Evolutionary conservation across 2,888 invertebrate species (phyloP).

Genomic region (Drosophila neonasuta): DNA sequence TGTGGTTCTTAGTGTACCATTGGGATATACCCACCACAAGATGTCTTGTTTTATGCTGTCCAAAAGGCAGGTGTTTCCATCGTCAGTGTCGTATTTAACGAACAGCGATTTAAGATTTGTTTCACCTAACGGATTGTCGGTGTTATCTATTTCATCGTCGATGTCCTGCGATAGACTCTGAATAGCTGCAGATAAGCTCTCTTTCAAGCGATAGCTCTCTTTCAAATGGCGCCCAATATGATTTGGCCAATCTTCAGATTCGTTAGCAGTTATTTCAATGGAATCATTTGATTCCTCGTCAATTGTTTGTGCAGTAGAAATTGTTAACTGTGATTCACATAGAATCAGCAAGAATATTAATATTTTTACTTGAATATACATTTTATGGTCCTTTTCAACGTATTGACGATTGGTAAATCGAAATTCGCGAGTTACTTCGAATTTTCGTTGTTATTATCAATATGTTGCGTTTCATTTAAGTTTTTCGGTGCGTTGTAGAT

Average conservation of each 20-base stretch:
- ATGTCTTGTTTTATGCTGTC: constrained; percentile 69
- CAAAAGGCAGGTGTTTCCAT: constrained; percentile 69
- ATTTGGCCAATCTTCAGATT: not conserved
- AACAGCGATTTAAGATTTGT: constrained; percentile 54
- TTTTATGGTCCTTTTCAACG: constrained; percentile 22
- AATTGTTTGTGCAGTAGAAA: not conserved
- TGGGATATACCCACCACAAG: constrained; percentile 72
- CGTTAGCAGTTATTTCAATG: not conserved
- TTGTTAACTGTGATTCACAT: constrained; percentile 14
- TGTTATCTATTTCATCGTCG: constrained; percentile 17
- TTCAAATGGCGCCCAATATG: not conserved
- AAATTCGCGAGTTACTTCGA: not conserved
- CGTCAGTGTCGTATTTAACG: constrained; percentile 53
- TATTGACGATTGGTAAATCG: not conserved
- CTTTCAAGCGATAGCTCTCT: not conserved
- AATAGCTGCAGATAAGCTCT: constrained; percentile 6
- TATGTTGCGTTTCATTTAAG: constrained; percentile 30
- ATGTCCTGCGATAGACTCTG: constrained; percentile 6
- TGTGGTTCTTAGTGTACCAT: constrained; percentile 69
- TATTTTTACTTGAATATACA: constrained; percentile 44
- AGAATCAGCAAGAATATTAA: constrained; percentile 49
- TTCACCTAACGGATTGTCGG: constrained; percentile 8
- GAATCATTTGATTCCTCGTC: not conserved
- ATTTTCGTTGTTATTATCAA: constrained; percentile 15
- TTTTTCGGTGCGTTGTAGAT: not conserved